Base-by-base conservation (phyloP, 2,113 vertebrate species). In the Neoarius graeffei region DNA sequence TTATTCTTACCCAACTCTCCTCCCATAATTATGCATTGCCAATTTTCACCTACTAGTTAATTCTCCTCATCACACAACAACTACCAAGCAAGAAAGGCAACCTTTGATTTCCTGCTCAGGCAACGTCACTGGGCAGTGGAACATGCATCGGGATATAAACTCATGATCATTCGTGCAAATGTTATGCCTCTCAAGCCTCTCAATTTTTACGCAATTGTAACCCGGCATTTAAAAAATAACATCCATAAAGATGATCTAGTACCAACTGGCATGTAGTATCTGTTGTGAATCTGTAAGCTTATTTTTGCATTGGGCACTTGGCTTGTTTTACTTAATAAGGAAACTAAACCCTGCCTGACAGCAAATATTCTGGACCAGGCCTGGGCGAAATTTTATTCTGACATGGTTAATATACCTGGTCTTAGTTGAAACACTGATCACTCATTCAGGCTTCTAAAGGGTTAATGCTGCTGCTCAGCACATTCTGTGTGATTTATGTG, bases 401-500 rank as follows among this genome's bases (percentile, higher is more conserved):
- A 50, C 14, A 35, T 27, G 62, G 35, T 20, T 64, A 27, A 27
- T 50, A 25, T 20, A 73, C 80, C 50, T 82, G 79, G 13, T 17
- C 30, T 48, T 30, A 7, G 54, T 48, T 81, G 14, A 59, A 82
- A 60, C 5, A 66, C 50, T 57, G 57, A 52, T n/a, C 73, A 64
- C 25, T 5, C 57, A 77, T 86, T 13, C 20, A 57, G 81, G 9
- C 56, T 8, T 59, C 20, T 54, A 13, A 77, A 71, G 77, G 66
- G 76, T 89, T 88, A 57, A 54, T 7, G 7, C n/a, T 54, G 57
- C 50, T 84, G 54, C 85, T 84, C 54, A n/a, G 84, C 52, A n/a
- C 27, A 56, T 23, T 67, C 54, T 0, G 81, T 80, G 52, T 81
- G 85, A 88, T 88, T 88, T 88, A 87, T 85, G 60, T 56, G 81